These are phyloP conservation scores for Daphoenositta chrysoptera DNA, from an alignment of 2,113 vertebrate species.

Conservation along the genomic window DNA sequence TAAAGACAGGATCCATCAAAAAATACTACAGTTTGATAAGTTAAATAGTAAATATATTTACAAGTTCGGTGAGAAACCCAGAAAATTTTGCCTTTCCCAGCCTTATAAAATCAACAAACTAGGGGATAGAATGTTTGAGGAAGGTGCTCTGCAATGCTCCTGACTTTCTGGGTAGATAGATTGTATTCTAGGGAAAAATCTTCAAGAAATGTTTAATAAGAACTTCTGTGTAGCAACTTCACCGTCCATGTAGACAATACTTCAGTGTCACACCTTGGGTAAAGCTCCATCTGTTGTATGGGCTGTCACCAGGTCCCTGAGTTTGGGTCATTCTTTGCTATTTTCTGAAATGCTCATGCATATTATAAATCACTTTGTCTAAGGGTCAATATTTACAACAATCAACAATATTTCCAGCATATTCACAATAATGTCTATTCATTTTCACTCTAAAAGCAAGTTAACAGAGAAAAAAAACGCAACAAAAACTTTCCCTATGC, in stretches of 20 bases:
- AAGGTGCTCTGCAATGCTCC: neutral
- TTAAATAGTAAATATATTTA: neutral
- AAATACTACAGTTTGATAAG: neutral
- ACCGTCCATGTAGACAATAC: neutral
- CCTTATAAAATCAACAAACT: neutral
- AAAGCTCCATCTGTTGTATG: neutral
- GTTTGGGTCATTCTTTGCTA: neutral
- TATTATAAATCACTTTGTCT: neutral
- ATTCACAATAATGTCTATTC: neutral
- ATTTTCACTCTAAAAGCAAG: neutral
- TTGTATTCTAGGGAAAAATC: neutral
- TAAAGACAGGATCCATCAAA: neutral
- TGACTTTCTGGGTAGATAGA: neutral
- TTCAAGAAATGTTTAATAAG: neutral
- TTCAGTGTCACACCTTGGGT: neutral
- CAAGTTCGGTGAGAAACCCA: neutral
- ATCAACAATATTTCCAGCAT: neutral
- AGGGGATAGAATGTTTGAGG: neutral
- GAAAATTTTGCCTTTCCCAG: neutral
- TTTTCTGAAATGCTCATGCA: neutral
- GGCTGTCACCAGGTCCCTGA: neutral
- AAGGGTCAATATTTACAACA: neutral
- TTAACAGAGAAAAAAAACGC: neutral
- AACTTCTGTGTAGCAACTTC: neutral
- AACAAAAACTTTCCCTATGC: fast-evolving